A percentile compares a stretch with the other conserved stretches of the same genome.
Conservation (phyloP, 2,113 vertebrate genomes). For the Zosterops borbonicus region DNA sequence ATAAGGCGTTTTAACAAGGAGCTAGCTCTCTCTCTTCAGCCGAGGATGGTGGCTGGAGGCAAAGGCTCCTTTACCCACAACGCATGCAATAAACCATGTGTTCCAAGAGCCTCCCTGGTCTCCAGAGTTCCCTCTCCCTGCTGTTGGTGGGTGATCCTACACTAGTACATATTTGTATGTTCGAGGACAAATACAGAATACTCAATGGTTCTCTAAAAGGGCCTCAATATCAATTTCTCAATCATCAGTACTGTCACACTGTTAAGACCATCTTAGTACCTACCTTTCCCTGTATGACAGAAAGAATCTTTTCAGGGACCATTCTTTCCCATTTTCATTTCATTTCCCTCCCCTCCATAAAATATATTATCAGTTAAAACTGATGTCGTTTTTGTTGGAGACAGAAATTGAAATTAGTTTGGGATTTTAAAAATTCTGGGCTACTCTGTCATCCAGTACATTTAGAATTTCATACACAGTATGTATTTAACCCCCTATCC, state of each 20-base stretch:
- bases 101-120: no score
- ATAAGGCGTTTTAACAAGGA: no score
- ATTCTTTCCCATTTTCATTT: not conserved
- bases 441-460: not conserved
- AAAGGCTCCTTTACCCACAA: no score
- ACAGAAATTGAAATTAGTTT: not conserved
- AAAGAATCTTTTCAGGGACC: not conserved
- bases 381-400: not conserved
- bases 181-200: not conserved
- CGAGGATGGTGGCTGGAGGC: no score
- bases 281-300: not conserved
- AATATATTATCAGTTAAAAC: not conserved
- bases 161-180: not conserved
- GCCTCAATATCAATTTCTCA: not conserved
- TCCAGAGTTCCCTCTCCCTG: no score
- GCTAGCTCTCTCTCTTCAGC: no score
- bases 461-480: not conserved
- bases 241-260: not conserved
- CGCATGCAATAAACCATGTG: no score
- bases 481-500: not conserved
- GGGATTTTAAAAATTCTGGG: not conserved
- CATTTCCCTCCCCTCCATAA: not conserved
- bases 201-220: not conserved
- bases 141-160: no score
- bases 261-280: not conserved